A percentile compares a stretch with the other conserved stretches of the same genome.
Evolutionary conservation across 2,888 invertebrate species (phyloP).

Genomic region (Drosophila mimica): DNA sequence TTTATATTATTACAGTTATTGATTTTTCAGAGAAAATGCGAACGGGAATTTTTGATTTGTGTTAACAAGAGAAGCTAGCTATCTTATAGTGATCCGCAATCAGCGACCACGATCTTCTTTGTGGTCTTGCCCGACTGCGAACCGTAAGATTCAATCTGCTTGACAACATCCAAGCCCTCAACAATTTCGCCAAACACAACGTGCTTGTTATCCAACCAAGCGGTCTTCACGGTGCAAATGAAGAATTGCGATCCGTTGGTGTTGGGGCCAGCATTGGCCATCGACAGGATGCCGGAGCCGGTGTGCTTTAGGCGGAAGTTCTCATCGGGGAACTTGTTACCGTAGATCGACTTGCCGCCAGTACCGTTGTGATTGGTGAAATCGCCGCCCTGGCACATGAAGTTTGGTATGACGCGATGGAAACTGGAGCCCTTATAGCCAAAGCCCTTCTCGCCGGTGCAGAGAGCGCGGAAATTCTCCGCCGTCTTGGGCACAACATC

Average conservation of each 20-base stretch:
- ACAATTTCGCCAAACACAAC: conserved; percentile 97
- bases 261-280: conserved; percentile 98
- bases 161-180: conserved; percentile 96
- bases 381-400: conserved; percentile 99
- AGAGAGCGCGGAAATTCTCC: conserved; percentile 98
- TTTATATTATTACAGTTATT: background rate
- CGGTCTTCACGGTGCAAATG: conserved; percentile 95
- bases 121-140: conserved; percentile 93
- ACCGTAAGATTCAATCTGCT: conserved; percentile 92
- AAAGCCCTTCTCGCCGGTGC: conserved; percentile 97
- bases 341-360: conserved; percentile 98
- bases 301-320: conserved; percentile 98
- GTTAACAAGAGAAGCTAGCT: background rate
- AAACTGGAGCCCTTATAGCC: conserved; percentile 97
- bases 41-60: background rate
- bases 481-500: conserved; percentile 93
- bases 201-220: conserved; percentile 97
- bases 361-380: conserved; percentile 98
- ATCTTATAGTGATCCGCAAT: conserved; percentile 77
- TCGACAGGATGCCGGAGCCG: conserved; percentile 95
- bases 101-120: conserved; percentile 91
- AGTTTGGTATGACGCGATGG: conserved; percentile 98
- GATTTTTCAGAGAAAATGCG: background rate
- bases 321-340: conserved; percentile 97
- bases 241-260: conserved; percentile 99